Conservation (phyloP, 2,797 vertebrate species). For the Scolopax rusticola region DNA sequence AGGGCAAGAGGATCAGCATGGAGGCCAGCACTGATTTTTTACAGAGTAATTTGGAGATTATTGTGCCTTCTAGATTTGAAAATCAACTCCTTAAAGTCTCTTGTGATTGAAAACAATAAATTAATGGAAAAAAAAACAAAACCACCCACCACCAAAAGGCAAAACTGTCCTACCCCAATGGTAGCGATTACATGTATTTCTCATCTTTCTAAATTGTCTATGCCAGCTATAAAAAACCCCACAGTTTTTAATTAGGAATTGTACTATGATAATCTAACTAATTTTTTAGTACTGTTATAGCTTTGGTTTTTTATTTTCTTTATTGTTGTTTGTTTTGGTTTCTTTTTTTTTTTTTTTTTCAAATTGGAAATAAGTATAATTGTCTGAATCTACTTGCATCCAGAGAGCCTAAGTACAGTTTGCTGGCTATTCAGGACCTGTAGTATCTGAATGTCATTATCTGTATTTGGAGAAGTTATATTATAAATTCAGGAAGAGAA, state of each 20-base stretch:
- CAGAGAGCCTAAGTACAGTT: background rate
- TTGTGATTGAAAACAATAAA: background rate
- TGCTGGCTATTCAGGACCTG: background rate
- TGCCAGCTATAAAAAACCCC: background rate
- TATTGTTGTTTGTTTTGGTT: background rate
- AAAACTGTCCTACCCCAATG: background rate
- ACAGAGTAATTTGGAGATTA: background rate
- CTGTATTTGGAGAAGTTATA: background rate
- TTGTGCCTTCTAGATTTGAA: background rate
- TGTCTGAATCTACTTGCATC: background rate
- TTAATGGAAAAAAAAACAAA: accelerated
- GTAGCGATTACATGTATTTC: background rate
- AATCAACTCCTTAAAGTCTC: background rate
- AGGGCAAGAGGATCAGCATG: background rate
- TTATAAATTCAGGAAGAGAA: background rate
- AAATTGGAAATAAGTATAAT: background rate
- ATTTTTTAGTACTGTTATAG: background rate
- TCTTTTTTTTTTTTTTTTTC: background rate
- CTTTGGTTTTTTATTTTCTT: background rate
- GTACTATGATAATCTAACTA: background rate
- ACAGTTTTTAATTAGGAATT: background rate
- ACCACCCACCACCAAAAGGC: no score
- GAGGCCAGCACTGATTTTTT: background rate
- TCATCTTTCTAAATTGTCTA: background rate
- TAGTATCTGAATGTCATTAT: background rate